These are phyloP conservation scores for Phorcus lineatus DNA, from an alignment of 2,888 invertebrate species.

Conservation along the genomic window DNA sequence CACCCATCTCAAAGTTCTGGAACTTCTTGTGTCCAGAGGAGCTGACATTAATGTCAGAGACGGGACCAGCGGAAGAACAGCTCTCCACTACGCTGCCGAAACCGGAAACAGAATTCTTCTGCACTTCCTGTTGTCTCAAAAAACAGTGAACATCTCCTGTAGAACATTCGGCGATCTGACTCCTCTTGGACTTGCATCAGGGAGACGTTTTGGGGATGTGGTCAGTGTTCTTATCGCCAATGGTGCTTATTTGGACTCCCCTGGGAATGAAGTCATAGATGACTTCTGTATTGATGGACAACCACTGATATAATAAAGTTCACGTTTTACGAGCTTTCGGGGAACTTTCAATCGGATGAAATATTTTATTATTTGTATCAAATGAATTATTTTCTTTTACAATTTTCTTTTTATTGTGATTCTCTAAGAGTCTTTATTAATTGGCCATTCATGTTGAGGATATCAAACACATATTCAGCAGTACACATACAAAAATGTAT, in stretches of 20 bases:
- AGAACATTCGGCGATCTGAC: constrained; percentile 57
- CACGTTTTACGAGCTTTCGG: too few relatives aligned
- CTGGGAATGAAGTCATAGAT: not conserved
- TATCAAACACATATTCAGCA: too few relatives aligned
- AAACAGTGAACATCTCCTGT: constrained; percentile 45
- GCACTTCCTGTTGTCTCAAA: constrained; percentile 41
- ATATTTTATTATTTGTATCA: too few relatives aligned
- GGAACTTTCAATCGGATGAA: too few relatives aligned
- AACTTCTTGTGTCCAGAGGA: not conserved
- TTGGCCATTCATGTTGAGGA: too few relatives aligned
- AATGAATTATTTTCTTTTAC: too few relatives aligned
- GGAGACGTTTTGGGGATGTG: constrained; percentile 44
- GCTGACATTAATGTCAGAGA: constrained; percentile 44
- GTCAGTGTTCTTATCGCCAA: constrained; percentile 39
- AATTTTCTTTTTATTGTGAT: too few relatives aligned
- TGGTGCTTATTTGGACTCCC: constrained; percentile 40
- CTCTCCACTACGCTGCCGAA: constrained; percentile 62
- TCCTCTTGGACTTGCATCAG: constrained; percentile 54
- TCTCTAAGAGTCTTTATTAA: too few relatives aligned
- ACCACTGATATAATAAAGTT: not conserved
- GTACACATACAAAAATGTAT: too few relatives aligned
- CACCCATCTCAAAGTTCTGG: not conserved
- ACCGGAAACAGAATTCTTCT: constrained; percentile 46
- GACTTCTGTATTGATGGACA: constrained; percentile 25
- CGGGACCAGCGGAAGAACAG: constrained; percentile 60